Evolutionary conservation across 2,113 vertebrate species (phyloP), one percentile per base, ranked within the genome.

Genomic region (Heptranchias perlo): DNA sequence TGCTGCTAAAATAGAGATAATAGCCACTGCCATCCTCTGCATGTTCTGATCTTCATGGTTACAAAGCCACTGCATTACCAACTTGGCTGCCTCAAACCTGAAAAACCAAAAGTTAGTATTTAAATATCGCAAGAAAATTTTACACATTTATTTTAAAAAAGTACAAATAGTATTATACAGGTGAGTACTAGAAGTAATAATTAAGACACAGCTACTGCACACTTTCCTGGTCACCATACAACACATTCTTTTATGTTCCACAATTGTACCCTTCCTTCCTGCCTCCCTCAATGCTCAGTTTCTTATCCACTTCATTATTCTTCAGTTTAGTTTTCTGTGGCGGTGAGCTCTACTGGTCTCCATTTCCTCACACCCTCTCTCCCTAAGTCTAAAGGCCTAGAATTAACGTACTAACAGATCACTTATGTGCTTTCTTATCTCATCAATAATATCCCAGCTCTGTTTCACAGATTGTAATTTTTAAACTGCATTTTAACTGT

Each of bases 11-110:
- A 99, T 99, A 95, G 99, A 99, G 96, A 99, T 99, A 91, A 99
- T 99, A 18, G 99, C 99, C 52, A 99, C 99, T 1, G 99, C 99
- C 99, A 99, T 99, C 97, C 99, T 98, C 97, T 99, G 99, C 99
- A 99, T 99, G 97, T 99, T 99, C 97, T 99, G 99, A 97, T 99
- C 99, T 96, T 99, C 99, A 1, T 99, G 99, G 97, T 99, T 99
- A 97, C 99, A 99, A 92, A 99, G 98, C 99, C 99, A 99, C 97
- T 99, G 99, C 99, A 99, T 99, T 96, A 99, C 99, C 96, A 99
- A 98, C 97, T 99, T 99, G 96, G 99, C 99, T 92, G 99, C 99
- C 97, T 99, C 99, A 97, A 99, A 99, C 97, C 99, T 99, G 97
- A 3, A 96, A 97, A 96, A 78, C 96, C 28, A 58, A 58, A 58